These are phyloP conservation scores for Dicrostonyx torquatus DNA, from an alignment of 2,797 vertebrate genomes.

Conservation along the genomic window DNA sequence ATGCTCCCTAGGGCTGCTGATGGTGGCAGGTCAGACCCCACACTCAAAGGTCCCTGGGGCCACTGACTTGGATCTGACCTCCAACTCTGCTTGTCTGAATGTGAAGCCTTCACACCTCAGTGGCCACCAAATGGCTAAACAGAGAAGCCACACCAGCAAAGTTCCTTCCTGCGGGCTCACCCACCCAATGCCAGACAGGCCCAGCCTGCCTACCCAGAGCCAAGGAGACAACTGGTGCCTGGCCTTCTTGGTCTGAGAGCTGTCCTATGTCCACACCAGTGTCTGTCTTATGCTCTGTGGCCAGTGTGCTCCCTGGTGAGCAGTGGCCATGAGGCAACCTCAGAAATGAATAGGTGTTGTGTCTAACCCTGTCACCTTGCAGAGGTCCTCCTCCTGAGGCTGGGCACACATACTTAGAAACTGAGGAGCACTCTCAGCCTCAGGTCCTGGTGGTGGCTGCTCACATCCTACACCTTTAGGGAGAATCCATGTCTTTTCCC, in stretches of 20 bases:
- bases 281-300: not conserved
- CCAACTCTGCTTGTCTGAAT: not conserved
- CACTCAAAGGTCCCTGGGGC: not conserved
- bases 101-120: not conserved
- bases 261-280: fast-evolving
- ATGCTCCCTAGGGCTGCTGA: not conserved
- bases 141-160: not conserved
- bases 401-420: not conserved
- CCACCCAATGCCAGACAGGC: not conserved
- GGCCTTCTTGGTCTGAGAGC: not conserved
- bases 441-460: not conserved
- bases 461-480: not conserved
- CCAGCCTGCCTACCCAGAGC: not conserved
- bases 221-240: not conserved
- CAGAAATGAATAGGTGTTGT: not conserved
- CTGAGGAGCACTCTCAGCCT: too few species aligned
- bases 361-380: not conserved
- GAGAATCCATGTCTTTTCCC: not conserved
- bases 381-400: not conserved
- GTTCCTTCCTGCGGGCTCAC: not conserved
- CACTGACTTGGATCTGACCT: not conserved
- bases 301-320: not conserved
- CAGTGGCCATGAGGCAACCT: not conserved
- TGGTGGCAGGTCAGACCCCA: fast-evolving
- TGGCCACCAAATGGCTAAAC: not conserved